Conservation (phyloP, 1,140 invertebrate species). For the Drosophila bipectinata region DNA sequence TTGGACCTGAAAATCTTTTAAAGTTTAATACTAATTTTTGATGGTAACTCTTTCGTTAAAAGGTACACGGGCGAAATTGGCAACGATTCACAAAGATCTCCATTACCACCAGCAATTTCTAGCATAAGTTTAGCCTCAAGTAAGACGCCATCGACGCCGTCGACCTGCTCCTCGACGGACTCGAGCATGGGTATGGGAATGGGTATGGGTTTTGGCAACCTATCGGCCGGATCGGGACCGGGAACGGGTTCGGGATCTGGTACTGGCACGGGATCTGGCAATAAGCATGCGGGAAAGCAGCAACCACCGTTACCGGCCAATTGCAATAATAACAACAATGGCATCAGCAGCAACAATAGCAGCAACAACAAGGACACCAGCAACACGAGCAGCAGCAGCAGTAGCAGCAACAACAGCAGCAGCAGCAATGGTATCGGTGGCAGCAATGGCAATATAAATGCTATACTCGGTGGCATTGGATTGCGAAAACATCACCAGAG, state of each 20-base stretch:
- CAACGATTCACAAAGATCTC: slow-evolving; percentile 84
- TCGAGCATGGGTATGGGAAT: slow-evolving; percentile 22
- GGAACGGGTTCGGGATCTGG: not conserved
- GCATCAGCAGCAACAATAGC: not conserved
- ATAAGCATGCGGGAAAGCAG: slow-evolving; percentile 37
- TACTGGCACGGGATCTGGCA: not conserved
- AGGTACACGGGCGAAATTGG: slow-evolving; percentile 83
- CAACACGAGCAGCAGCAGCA: slow-evolving; percentile 1
- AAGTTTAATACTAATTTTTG: not conserved
- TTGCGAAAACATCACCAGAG: slow-evolving; percentile 46
- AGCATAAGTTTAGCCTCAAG: slow-evolving; percentile 77
- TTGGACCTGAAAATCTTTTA: no score
- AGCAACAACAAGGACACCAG: not conserved
- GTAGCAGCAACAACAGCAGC: slow-evolving; percentile 5
- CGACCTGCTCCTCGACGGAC: slow-evolving; percentile 13
- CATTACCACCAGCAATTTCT: slow-evolving; percentile 83
- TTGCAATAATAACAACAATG: slow-evolving; percentile 15
- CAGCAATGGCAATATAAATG: slow-evolving; percentile 55
- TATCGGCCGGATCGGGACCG: not conserved
- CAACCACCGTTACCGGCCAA: slow-evolving; percentile 26
- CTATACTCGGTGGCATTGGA: slow-evolving; percentile 31
- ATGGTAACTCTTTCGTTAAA: not conserved
- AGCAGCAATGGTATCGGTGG: slow-evolving; percentile 19
- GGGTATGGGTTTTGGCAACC: slow-evolving; percentile 11
- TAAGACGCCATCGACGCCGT: slow-evolving; percentile 52